Percentiles rank a stretch among this genome's conserved stretches.
phyloP scores from a whole-genome alignment of 1,140 invertebrate species.

The Doryteuthis pealeii region DNA sequence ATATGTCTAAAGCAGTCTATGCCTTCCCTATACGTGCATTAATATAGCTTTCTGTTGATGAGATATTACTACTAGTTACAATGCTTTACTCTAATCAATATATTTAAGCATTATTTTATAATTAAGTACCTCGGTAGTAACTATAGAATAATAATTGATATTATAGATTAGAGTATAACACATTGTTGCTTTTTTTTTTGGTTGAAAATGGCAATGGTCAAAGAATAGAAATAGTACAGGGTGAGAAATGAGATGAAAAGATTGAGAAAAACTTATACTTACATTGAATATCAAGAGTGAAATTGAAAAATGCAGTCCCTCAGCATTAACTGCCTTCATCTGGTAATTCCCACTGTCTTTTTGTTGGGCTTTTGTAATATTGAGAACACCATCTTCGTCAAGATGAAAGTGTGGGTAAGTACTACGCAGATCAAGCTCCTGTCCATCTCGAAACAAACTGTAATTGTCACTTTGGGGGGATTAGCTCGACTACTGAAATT shows the following conservation, averaged over 20 bases:
- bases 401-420: slow-evolving; percentile 63
- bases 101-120: no score
- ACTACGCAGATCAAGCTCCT: slow-evolving; percentile 13
- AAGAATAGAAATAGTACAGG: no score
- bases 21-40: no score
- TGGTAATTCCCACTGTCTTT: slow-evolving; percentile 85
- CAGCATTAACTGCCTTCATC: slow-evolving; percentile 83
- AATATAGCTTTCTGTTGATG: no score
- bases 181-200: no score
- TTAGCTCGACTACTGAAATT: slow-evolving; percentile 82
- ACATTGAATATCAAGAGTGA: slow-evolving; percentile 90
- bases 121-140: no score
- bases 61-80: no score
- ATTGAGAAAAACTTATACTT: slow-evolving; percentile 62
- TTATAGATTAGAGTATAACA: no score
- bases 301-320: slow-evolving; percentile 77
- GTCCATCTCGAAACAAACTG: slow-evolving; percentile 28
- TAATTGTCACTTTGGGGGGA: slow-evolving; percentile 64
- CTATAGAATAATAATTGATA: no score
- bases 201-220: no score
- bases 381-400: slow-evolving; percentile 77
- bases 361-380: slow-evolving; percentile 77
- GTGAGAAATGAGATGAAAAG: background rate
- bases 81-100: no score
- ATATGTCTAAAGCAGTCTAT: no score